phyloP scores from a whole-genome alignment of 2,797 vertebrate species.

The Antennarius maculatus region DNA sequence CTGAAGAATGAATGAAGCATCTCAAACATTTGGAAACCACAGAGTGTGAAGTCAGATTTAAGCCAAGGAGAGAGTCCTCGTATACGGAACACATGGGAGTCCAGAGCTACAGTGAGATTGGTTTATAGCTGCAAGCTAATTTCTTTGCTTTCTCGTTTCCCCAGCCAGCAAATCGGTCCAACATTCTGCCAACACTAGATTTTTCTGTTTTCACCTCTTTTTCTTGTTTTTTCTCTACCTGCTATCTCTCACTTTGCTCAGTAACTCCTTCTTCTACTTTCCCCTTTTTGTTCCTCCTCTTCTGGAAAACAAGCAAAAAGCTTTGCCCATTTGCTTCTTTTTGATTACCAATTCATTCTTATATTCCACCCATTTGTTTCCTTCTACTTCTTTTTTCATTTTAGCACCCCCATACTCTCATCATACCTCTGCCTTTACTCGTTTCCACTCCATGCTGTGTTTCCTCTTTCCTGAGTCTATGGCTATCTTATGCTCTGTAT shows the following conservation, averaged over 20 bases:
- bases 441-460: constrained; percentile 7
- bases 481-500: no score
- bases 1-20: no score
- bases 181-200: constrained; percentile 47
- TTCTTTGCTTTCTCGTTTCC: constrained; percentile 51
- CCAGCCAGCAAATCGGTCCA: constrained; percentile 40
- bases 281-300: no score
- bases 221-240: constrained; percentile 10
- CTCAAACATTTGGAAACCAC: no score
- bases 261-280: constrained; percentile 32
- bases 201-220: constrained; percentile 44
- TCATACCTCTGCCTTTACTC: constrained; percentile 23
- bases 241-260: constrained; percentile 3
- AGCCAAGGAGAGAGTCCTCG: constrained; percentile 48
- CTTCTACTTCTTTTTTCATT: constrained; percentile 14
- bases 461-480: constrained; percentile 38
- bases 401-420: constrained; percentile 1
- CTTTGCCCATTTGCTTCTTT: not conserved
- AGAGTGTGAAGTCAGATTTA: constrained; percentile 51
- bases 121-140: constrained; percentile 58
- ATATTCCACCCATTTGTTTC: no score
- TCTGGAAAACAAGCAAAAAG: constrained; percentile 19
- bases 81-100: constrained; percentile 31
- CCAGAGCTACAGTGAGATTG: constrained; percentile 24
- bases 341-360: constrained; percentile 18